Base-by-base conservation (phyloP, 2,888 invertebrate genomes). In the Pseudanteris insignis region DNA sequence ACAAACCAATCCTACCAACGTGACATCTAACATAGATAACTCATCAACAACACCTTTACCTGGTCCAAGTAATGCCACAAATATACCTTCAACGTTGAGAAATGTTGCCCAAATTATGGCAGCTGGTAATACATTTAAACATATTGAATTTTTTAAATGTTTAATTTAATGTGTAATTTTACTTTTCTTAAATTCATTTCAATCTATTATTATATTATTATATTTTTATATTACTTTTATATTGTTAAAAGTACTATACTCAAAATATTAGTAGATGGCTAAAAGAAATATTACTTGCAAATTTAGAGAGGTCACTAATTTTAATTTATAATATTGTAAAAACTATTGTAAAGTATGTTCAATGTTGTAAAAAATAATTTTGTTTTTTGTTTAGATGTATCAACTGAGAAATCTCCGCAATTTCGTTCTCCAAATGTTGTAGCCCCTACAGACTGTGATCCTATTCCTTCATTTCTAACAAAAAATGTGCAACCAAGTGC, bases 341-440 rank as follows among this genome's bases (percentile, higher is more conserved):
- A n/a, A n/a, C n/a, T n/a, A n/a, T n/a, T n/a, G n/a, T n/a, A n/a
- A n/a, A n/a, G n/a, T n/a, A n/a, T n/a, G n/a, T n/a, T n/a, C n/a
- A n/a, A n/a, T n/a, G n/a, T n/a, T n/a, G n/a, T n/a, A n/a, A n/a
- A 21, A 21, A 21, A 21, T 21, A 21, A 21, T 3, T 5, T 21
- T 21, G 26, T 26, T 26, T 26, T 26, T 4, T n/a, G 26, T 30
- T 68, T 36, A 78, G 73, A 77, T 61, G 67, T 78, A 38, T 75
- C 78, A 3, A 64, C 73, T 11, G 79, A 82, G 11, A 78, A 84
- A 41, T 81, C 83, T 70, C 83, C 79, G 18, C 81, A 82, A 74
- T 88, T 88, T 80, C 88, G 88, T 70, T 90, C 90, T 57, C 94
- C 94, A 33, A 94, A 94, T 82, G 93, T 93, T 63, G 91, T 94